These are phyloP conservation scores for Trachelipus rathkii DNA, from an alignment of 1,140 invertebrate species.

Conservation along the genomic window DNA sequence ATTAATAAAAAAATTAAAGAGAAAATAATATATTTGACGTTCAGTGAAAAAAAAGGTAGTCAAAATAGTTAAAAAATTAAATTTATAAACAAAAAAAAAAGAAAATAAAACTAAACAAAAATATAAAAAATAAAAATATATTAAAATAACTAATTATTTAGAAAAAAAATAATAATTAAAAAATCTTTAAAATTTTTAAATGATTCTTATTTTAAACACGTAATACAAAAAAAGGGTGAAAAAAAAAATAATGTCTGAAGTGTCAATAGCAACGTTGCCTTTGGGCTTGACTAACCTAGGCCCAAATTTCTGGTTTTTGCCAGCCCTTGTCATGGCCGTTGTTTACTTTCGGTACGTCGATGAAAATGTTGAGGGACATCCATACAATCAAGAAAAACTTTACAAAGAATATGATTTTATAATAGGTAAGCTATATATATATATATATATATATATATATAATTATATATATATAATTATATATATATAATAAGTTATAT, in stretches of 20 bases:
- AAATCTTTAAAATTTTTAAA: too few relatives aligned
- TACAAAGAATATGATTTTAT: slow-evolving; percentile 30
- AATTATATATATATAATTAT: neutral
- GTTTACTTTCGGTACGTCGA: slow-evolving; percentile 17
- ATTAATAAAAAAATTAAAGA: too few relatives aligned
- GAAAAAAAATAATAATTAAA: too few relatives aligned
- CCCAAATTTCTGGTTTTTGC: slow-evolving; percentile 21
- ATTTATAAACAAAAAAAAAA: too few relatives aligned
- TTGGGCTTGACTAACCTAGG: neutral
- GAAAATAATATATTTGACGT: too few relatives aligned
- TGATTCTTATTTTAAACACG: too few relatives aligned
- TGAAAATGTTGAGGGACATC: slow-evolving; percentile 18
- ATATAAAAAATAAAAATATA: too few relatives aligned
- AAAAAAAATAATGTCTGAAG: neutral
- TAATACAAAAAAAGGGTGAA: too few relatives aligned
- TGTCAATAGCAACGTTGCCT: neutral
- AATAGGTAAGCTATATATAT: slow-evolving; percentile 21
- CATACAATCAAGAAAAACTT: slow-evolving; percentile 16
- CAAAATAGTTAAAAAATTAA: too few relatives aligned
- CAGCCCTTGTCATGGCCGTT: slow-evolving; percentile 14
- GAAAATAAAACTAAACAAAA: too few relatives aligned
- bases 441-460: slow-evolving; percentile 5
- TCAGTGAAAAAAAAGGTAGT: too few relatives aligned
- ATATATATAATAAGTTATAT: neutral
- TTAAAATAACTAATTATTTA: too few relatives aligned